These are phyloP conservation scores for Entelurus aequoreus DNA, from an alignment of 2,113 vertebrate species.

Conservation along the genomic window DNA sequence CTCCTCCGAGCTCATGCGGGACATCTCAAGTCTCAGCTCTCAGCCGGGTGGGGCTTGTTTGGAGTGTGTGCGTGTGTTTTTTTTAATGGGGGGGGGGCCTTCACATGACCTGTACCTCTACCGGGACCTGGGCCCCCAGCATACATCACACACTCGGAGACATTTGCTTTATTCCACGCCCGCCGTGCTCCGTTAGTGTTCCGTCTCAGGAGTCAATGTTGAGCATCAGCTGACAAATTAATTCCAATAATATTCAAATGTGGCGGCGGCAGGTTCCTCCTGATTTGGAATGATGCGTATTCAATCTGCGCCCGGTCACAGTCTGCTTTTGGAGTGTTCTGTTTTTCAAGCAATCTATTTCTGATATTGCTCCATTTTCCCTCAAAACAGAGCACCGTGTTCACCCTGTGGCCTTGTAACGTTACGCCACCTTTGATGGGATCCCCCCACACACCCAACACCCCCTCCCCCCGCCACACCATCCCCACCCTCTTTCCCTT, in stretches of 20 bases:
- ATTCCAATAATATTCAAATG: slow-evolving; percentile 61
- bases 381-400: slow-evolving; percentile 55
- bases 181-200: slow-evolving; percentile 30
- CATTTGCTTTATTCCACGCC: slow-evolving; percentile 20
- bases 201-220: slow-evolving; percentile 51
- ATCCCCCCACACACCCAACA: slow-evolving; percentile 15
- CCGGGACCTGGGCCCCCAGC: slow-evolving; percentile 9
- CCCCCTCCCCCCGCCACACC: background rate
- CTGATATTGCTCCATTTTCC: slow-evolving; percentile 63
- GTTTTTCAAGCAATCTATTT: slow-evolving; percentile 64
- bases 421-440: slow-evolving; percentile 61
- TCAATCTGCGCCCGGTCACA: slow-evolving; percentile 47
- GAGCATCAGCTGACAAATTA: slow-evolving; percentile 54
- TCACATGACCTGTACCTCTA: background rate
- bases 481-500: slow-evolving; percentile 6
- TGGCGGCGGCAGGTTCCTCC: slow-evolving; percentile 45
- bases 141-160: slow-evolving; percentile 2
- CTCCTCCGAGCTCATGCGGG: background rate
- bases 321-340: slow-evolving; percentile 51
- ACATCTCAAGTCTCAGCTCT: too few species aligned
- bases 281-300: slow-evolving; percentile 66
- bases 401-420: slow-evolving; percentile 52
- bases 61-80: background rate
- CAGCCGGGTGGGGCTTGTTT: background rate
- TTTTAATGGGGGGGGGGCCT: background rate